Evolutionary conservation across 1,140 invertebrate species (phyloP), one percentile per base, ranked within the genome.

Genomic region (Fragariocoptes setiger): DNA sequence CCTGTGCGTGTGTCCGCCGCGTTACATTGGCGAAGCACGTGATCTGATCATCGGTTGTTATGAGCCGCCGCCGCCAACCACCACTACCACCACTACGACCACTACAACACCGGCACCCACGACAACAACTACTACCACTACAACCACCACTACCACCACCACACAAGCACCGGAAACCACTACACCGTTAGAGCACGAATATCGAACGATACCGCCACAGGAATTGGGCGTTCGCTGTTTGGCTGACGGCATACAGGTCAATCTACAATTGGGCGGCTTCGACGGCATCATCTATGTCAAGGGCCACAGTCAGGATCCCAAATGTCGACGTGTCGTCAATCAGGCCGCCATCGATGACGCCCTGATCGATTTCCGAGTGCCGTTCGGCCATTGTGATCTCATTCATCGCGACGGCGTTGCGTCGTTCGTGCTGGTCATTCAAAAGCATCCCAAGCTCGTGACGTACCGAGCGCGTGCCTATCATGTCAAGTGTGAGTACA

Each of bases 401-500:
- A 74, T 82, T 45, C 78, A 83, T 47, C 70, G 80, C 2, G 80
- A 85, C 58, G 79, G 80, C 37, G 68, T 82, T 53, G 80, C 82
- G 13, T 76, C 75, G 49, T 86, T 86, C 52, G 74, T 86, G 1
- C 60, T 88, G 16, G 79, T 88, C 8, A 80, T 88, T 52, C 80
- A 86, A 52, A 85, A 82, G 60, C 82, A 88, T 69, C 79, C 79
- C 0, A 83, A 80, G 65, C 59, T 88, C 3, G 73, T 86, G n/a
- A 88, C 82, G 3, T 80, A 76, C 53, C 78, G 82, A 50, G 78
- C 80, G 2, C 77, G 83, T 59, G 80, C 82, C 1, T 88, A 86
- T 58, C 77, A 85, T 55, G 82, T 86, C 37, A 80, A 78, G 56
- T 88, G 82, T 56, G 72, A 85, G 39, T 86, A 86, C 54, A 75